A percentile compares a stretch with the other conserved stretches of the same genome.
Conservation (phyloP, 2,888 invertebrate species). For the Sipha maydis region DNA sequence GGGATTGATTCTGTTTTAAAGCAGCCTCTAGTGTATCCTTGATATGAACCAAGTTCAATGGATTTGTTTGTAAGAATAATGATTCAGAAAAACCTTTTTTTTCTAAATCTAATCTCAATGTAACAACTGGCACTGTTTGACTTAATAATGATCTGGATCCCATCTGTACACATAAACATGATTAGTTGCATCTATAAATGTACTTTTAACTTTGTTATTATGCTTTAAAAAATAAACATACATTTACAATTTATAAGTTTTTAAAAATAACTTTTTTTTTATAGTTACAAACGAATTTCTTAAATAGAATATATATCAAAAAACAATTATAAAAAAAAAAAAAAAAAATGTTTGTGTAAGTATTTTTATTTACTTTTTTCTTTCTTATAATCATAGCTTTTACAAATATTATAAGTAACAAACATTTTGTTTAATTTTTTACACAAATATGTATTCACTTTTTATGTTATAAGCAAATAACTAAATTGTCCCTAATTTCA, state of each 20-base stretch:
- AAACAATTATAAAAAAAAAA: not conserved
- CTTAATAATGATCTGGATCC: constrained; percentile 60
- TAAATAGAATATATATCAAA: not conserved
- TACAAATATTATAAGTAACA: too few species aligned
- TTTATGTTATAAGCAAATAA: too few species aligned
- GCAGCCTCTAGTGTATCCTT: constrained; percentile 61
- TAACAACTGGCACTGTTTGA: constrained; percentile 59
- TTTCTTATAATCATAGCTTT: too few species aligned
- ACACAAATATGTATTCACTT: too few species aligned
- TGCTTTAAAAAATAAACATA: constrained; percentile 29
- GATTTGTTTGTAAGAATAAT: constrained; percentile 60
- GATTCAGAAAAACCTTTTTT: constrained; percentile 44
- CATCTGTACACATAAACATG: constrained; percentile 51
- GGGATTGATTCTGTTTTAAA: constrained; percentile 61
- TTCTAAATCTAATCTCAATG: constrained; percentile 59
- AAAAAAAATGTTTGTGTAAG: not conserved
- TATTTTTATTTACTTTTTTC: not conserved
- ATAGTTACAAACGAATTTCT: not conserved
- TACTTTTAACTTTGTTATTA: constrained; percentile 25
- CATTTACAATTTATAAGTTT: constrained; percentile 10
- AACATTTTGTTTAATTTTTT: too few species aligned
- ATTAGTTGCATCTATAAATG: constrained; percentile 41
- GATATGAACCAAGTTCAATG: constrained; percentile 54
- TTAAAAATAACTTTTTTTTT: not conserved
- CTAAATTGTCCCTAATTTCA: too few species aligned